These are phyloP conservation scores for Myotis findleyi DNA, from an alignment of 2,797 vertebrate species.

Conservation along the genomic window DNA sequence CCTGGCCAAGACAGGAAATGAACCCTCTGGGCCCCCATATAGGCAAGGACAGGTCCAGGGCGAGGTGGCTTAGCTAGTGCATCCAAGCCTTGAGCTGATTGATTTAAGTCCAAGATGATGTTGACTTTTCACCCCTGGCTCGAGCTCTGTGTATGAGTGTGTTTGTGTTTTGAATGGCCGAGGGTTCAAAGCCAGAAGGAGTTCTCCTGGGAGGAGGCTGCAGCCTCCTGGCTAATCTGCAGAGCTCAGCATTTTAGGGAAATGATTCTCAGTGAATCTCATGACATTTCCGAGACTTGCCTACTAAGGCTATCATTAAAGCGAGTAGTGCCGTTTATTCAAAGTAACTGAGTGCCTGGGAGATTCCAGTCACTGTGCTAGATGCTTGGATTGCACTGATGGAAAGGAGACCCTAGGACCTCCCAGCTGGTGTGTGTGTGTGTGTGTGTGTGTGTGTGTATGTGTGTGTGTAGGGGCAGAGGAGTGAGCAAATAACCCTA, in stretches of 20 bases:
- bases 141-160: not conserved
- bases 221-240: slow-evolving; percentile 72
- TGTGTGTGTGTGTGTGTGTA: too few species aligned
- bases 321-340: not conserved
- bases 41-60: slow-evolving; percentile 82
- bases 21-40: slow-evolving; percentile 82
- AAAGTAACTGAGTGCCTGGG: not conserved
- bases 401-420: not conserved
- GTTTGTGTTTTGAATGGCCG: slow-evolving; percentile 78
- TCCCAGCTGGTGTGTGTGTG: not conserved
- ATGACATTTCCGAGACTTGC: not conserved
- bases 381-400: not conserved
- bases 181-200: slow-evolving; percentile 85
- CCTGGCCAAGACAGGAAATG: slow-evolving; percentile 85
- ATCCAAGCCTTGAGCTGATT: slow-evolving; percentile 83
- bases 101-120: slow-evolving; percentile 86
- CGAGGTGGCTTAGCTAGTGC: slow-evolving; percentile 80
- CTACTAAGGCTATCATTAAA: not conserved
- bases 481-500: not conserved
- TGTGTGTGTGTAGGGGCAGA: not conserved
- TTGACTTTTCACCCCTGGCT: slow-evolving; percentile 78
- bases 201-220: slow-evolving; percentile 75
- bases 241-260: slow-evolving; percentile 70
- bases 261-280: not conserved
- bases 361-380: not conserved